Percentiles rank a stretch among this genome's conserved stretches.
phyloP scores from a whole-genome alignment of 2,888 invertebrate genomes.

The Criorhina ranunculi region DNA sequence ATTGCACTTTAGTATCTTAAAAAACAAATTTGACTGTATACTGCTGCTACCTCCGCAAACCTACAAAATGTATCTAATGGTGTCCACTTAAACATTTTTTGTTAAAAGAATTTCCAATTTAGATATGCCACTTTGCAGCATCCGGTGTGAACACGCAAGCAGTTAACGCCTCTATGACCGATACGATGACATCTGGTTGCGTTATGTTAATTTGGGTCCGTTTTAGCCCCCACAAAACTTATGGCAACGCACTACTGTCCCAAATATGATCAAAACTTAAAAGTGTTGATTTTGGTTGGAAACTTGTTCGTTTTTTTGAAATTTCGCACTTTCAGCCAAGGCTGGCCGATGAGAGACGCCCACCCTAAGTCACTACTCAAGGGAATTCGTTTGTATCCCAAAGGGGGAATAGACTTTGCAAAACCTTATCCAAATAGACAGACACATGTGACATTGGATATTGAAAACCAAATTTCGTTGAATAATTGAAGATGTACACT shows the following conservation, averaged over 20 bases:
- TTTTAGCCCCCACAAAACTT: slow-evolving; percentile 15
- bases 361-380: slow-evolving; percentile 15
- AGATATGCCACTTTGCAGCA: slow-evolving; percentile 8
- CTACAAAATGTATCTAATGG: slow-evolving; percentile 1
- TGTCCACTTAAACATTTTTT: slow-evolving; percentile 29
- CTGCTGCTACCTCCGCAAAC: slow-evolving; percentile 24
- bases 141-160: slow-evolving; percentile 30
- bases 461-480: neutral
- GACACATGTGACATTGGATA: slow-evolving; percentile 41
- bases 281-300: neutral
- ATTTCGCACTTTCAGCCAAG: slow-evolving; percentile 43
- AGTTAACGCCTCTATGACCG: slow-evolving; percentile 28
- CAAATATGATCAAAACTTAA: slow-evolving; percentile 9
- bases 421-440: slow-evolving; percentile 24
- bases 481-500: slow-evolving; percentile 19
- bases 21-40: slow-evolving; percentile 21
- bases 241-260: neutral
- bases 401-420: slow-evolving; percentile 3
- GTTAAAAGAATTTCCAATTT: slow-evolving; percentile 6
- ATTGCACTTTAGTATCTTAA: slow-evolving; percentile 35
- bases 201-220: slow-evolving; percentile 14
- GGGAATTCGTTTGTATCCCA: slow-evolving; percentile 20
- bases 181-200: slow-evolving; percentile 48
- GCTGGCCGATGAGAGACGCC: slow-evolving; percentile 44
- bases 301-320: slow-evolving; percentile 21